Evolutionary conservation across 2,888 invertebrate species (phyloP).

Genomic region (Agapostemon virescens): DNA sequence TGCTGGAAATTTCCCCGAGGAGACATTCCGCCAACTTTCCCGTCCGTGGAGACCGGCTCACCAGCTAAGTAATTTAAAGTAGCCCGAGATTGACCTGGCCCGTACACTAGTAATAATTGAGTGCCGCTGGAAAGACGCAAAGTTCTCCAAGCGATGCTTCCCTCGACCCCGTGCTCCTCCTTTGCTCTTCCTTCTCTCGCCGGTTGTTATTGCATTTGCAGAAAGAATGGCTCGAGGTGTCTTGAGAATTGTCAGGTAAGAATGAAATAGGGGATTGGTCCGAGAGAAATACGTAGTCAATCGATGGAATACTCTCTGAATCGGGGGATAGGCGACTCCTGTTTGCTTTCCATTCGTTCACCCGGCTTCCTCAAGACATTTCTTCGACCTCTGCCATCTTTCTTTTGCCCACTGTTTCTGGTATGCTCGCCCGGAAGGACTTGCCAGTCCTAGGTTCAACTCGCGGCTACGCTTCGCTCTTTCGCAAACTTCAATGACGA

Average conservation of each 20-base stretch:
- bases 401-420: background rate
- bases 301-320: constrained; percentile 50
- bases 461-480: background rate
- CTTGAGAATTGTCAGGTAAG: constrained; percentile 55
- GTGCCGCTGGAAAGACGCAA: constrained; percentile 48
- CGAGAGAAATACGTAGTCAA: constrained; percentile 43
- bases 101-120: constrained; percentile 68
- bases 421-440: background rate
- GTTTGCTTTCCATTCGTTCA: constrained; percentile 65
- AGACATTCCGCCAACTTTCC: constrained; percentile 52
- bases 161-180: background rate
- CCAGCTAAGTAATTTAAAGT: constrained; percentile 70
- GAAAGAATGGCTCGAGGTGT: constrained; percentile 51
- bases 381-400: constrained; percentile 10
- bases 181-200: background rate
- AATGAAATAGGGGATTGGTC: constrained; percentile 32
- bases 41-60: constrained; percentile 46
- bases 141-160: constrained; percentile 29
- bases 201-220: constrained; percentile 58
- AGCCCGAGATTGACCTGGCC: constrained; percentile 66
- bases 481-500: constrained; percentile 1
- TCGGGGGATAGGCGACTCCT: constrained; percentile 48
- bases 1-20: constrained; percentile 64
- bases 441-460: background rate
- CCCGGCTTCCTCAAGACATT: constrained; percentile 23